These are phyloP conservation scores for Urosaurus nigricauda DNA, from an alignment of 2,797 vertebrate genomes.

Conservation along the genomic window DNA sequence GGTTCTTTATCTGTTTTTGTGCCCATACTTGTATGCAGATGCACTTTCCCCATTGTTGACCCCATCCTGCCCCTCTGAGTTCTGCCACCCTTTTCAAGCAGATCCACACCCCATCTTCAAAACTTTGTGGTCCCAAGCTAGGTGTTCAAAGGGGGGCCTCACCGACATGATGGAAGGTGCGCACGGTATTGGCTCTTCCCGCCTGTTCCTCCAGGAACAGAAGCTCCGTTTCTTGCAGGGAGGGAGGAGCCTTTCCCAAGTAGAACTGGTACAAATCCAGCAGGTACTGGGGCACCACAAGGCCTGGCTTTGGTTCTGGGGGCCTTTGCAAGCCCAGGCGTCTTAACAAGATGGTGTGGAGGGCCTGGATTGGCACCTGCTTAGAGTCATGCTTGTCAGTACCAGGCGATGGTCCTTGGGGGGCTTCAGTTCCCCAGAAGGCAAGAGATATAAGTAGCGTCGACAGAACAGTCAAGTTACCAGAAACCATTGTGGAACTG, in stretches of 20 bases:
- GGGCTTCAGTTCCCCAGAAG: slow-evolving; percentile 81
- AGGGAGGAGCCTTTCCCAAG: slow-evolving; percentile 82
- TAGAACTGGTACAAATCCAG: slow-evolving; percentile 86
- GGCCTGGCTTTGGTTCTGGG: slow-evolving; percentile 78
- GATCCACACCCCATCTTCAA: too few relatives aligned
- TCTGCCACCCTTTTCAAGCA: neutral
- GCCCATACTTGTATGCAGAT: neutral
- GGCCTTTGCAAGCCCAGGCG: slow-evolving; percentile 83
- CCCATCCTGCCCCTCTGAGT: too few relatives aligned
- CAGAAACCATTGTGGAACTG: slow-evolving; percentile 89
- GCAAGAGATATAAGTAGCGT: slow-evolving; percentile 86
- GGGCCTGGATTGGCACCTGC: slow-evolving; percentile 79
- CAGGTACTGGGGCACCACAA: slow-evolving; percentile 82
- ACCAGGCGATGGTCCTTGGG: neutral
- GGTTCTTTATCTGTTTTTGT: too few relatives aligned
- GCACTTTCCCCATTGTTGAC: neutral
- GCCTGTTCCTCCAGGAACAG: slow-evolving; percentile 82
- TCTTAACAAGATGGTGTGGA: slow-evolving; percentile 84
- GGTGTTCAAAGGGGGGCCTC: slow-evolving; percentile 29
- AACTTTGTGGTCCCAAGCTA: neutral
- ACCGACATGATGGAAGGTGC: slow-evolving; percentile 87
- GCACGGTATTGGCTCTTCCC: slow-evolving; percentile 84
- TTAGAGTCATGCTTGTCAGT: slow-evolving; percentile 51
- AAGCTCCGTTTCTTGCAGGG: slow-evolving; percentile 79
- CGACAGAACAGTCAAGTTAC: slow-evolving; percentile 87